Conservation (phyloP, 1,140 invertebrate species). For the Lepidurus arcticus region DNA sequence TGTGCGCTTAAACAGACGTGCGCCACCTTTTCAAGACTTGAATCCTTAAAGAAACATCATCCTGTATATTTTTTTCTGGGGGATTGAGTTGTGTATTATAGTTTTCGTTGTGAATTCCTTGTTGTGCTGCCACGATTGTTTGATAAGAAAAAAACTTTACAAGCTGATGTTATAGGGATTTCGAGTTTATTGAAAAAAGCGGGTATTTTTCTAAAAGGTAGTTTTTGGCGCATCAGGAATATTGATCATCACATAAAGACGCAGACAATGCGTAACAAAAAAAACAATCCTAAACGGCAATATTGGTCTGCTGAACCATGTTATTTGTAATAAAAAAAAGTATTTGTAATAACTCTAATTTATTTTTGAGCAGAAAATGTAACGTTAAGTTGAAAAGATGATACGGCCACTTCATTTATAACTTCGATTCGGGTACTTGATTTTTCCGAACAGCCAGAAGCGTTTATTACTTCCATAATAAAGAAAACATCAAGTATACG, state of each 20-base stretch:
- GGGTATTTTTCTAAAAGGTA: constrained; percentile 3
- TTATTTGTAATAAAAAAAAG: no score
- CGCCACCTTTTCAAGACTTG: background rate
- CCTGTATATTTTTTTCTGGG: background rate
- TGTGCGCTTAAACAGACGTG: background rate
- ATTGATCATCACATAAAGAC: background rate
- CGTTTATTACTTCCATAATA: no score
- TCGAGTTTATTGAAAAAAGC: background rate
- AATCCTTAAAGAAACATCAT: background rate
- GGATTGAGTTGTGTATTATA: constrained; percentile 12
- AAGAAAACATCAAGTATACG: no score
- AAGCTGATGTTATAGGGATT: background rate
- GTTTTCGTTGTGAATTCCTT: background rate
- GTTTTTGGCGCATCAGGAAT: background rate
- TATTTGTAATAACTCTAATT: no score
- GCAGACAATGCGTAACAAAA: background rate
- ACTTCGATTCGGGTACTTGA: no score
- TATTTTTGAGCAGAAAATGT: no score
- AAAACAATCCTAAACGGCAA: background rate
- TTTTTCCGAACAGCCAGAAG: no score
- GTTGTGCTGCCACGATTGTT: background rate
- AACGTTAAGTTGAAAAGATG: no score
- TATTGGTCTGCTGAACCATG: background rate
- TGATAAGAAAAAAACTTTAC: background rate
- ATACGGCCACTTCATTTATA: no score